These are phyloP conservation scores for Halocynthia roretzi DNA, from an alignment of 23 tunicate species.

Conservation along the genomic window DNA sequence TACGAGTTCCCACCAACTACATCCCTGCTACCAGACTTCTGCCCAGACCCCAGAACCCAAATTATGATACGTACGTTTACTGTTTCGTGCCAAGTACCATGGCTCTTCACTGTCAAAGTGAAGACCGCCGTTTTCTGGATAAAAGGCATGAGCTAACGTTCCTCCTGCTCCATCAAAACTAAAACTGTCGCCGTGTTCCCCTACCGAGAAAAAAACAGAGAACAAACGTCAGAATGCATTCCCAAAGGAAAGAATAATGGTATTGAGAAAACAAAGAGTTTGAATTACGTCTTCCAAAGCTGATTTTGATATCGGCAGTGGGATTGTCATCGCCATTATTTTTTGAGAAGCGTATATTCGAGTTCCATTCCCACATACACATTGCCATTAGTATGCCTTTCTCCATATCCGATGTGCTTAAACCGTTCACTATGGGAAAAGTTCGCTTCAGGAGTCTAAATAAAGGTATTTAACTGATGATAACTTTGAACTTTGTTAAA, in stretches of 20 bases:
- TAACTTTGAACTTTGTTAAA: background rate
- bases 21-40: background rate
- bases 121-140: constrained; percentile 69
- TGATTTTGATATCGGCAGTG: constrained; percentile 40
- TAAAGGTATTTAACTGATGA: background rate
- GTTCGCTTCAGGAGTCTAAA: constrained; percentile 38
- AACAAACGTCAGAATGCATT: background rate
- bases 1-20: background rate
- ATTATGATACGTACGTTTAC: constrained; percentile 9
- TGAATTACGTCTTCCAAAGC: constrained; percentile 58
- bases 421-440: constrained; percentile 14
- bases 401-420: constrained; percentile 6
- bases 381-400: constrained; percentile 67
- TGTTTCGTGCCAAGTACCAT: constrained; percentile 41
- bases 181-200: constrained; percentile 63
- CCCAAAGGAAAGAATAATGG: too few species aligned
- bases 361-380: constrained; percentile 84
- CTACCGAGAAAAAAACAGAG: constrained; percentile 9
- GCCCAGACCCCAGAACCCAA: background rate
- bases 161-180: constrained; percentile 71
- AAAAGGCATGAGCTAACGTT: constrained; percentile 84
- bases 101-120: constrained; percentile 69
- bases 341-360: constrained; percentile 41
- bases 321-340: constrained; percentile 13
- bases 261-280: too few species aligned